Conservation (phyloP, 2,888 invertebrate species). For the Bhutanitis thaidina region DNA sequence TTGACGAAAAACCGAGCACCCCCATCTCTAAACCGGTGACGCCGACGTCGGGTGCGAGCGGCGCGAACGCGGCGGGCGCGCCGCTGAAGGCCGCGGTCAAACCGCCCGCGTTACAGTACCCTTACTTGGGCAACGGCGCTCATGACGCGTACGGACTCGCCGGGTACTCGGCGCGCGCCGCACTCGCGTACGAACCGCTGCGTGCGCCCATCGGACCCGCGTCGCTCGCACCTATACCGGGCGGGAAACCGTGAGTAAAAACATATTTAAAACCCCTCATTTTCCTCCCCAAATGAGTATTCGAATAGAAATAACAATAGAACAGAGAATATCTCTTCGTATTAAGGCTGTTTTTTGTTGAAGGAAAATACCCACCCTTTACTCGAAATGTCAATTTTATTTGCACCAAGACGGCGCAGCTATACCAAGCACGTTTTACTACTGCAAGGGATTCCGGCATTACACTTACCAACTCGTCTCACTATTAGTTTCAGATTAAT, state of each 20-base stretch:
- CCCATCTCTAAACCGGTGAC: slow-evolving; percentile 95
- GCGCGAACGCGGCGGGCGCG: slow-evolving; percentile 71
- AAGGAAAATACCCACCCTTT: no score
- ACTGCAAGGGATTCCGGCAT: no score
- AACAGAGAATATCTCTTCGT: no score
- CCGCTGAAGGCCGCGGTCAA: slow-evolving; percentile 79
- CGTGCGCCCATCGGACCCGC: slow-evolving; percentile 74
- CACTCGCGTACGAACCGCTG: slow-evolving; percentile 71
- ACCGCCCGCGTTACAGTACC: slow-evolving; percentile 82
- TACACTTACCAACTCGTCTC: no score
- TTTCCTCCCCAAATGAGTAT: no score
- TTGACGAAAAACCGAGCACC: slow-evolving; percentile 93
- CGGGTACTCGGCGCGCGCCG: slow-evolving; percentile 73
- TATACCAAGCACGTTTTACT: no score
- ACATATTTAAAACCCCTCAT: no score
- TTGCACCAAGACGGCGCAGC: no score
- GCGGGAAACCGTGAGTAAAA: slow-evolving; percentile 90
- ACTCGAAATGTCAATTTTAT: no score
- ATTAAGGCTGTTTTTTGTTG: no score
- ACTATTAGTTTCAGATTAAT: no score
- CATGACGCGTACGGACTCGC: slow-evolving; percentile 74
- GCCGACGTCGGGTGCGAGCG: slow-evolving; percentile 83
- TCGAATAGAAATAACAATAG: no score
- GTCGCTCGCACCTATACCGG: slow-evolving; percentile 85
- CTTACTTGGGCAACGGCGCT: slow-evolving; percentile 78